Evolutionary conservation across 1,140 invertebrate species (phyloP).

Genomic region (Theocolax elegans): DNA sequence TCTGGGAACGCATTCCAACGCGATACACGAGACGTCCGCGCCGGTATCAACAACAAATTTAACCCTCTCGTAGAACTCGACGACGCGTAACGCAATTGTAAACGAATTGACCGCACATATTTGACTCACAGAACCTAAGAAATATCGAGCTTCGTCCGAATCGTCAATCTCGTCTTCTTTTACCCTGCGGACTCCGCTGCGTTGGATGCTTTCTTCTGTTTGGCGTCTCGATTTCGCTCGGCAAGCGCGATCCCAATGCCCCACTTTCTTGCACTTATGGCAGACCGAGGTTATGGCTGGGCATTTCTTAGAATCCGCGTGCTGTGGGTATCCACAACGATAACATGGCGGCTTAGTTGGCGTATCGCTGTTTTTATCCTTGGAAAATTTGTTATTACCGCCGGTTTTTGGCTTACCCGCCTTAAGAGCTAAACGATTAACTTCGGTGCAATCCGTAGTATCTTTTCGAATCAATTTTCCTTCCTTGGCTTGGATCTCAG

Average conservation of each 20-base stretch:
- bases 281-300: slow-evolving; percentile 43
- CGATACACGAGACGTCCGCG: slow-evolving; percentile 37
- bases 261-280: slow-evolving; percentile 38
- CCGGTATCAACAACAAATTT: slow-evolving; percentile 42
- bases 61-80: not conserved
- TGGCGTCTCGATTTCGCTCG: slow-evolving; percentile 45
- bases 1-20: slow-evolving; percentile 14
- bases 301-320: slow-evolving; percentile 38
- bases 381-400: no score
- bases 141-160: slow-evolving; percentile 8
- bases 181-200: slow-evolving; percentile 3
- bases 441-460: no score
- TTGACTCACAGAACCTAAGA: not conserved
- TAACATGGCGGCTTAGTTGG: slow-evolving; percentile 2
- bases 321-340: slow-evolving; percentile 33
- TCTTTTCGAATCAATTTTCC: no score
- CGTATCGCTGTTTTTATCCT: no score
- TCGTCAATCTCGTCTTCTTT: not conserved
- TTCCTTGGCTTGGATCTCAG: no score
- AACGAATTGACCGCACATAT: not conserved
- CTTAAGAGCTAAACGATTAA: no score
- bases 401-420: no score
- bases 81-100: not conserved
- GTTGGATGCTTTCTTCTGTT: slow-evolving; percentile 14
- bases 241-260: slow-evolving; percentile 46